A percentile compares a stretch with the other conserved stretches of the same genome.
Evolutionary conservation across 2,888 invertebrate genomes (phyloP).

Genomic region (Macaria notata): DNA sequence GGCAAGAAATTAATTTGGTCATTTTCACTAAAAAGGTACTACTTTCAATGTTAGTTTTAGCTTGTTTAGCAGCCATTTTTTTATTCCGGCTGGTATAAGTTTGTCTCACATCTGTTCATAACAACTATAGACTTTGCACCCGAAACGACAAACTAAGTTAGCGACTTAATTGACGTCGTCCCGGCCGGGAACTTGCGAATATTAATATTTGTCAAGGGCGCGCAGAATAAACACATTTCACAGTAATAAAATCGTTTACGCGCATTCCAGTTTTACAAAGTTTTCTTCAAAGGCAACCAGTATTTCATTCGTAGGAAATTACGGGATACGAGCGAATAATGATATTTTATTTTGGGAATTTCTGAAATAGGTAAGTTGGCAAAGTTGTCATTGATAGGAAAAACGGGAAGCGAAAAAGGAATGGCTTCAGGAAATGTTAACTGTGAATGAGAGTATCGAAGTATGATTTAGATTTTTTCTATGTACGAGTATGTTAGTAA

Average conservation of each 20-base stretch:
- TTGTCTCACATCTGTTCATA: slow-evolving; percentile 35
- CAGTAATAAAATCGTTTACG: slow-evolving; percentile 21
- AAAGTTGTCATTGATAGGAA: no score
- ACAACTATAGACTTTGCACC: slow-evolving; percentile 45
- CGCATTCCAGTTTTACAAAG: slow-evolving; percentile 11
- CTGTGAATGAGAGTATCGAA: no score
- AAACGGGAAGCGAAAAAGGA: not conserved
- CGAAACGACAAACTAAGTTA: slow-evolving; percentile 57
- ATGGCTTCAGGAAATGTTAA: not conserved
- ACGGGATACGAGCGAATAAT: not conserved
- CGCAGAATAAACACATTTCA: slow-evolving; percentile 32
- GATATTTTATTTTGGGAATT: slow-evolving; percentile 3
- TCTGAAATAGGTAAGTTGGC: not conserved
- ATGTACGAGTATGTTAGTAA: no score
- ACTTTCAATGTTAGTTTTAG: no score
- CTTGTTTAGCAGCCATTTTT: no score
- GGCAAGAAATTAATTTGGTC: no score
- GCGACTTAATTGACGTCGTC: slow-evolving; percentile 52
- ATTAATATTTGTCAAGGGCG: slow-evolving; percentile 35
- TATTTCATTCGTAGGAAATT: slow-evolving; percentile 6
- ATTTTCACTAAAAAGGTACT: no score
- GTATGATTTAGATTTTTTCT: no score
- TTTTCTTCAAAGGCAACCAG: slow-evolving; percentile 4
- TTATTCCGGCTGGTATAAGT: not conserved
- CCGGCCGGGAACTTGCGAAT: slow-evolving; percentile 31